phyloP scores from a whole-genome alignment of 2,113 vertebrate genomes.

The Nannospalax galili region DNA sequence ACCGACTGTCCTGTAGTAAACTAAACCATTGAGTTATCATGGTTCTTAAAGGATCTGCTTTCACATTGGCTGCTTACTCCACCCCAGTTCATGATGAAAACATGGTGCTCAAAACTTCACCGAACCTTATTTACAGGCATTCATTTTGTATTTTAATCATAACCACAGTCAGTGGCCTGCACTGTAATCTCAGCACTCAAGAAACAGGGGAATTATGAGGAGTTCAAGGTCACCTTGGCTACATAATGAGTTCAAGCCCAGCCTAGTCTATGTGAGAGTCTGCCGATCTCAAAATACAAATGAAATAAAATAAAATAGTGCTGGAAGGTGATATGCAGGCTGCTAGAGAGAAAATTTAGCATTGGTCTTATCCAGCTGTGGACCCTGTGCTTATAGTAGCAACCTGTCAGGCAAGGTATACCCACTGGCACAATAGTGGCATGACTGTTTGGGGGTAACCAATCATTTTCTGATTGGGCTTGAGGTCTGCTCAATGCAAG shows the following conservation, averaged over 20 bases:
- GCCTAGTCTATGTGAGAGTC: neutral
- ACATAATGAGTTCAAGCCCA: neutral
- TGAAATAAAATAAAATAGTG: neutral
- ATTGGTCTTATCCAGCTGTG: neutral
- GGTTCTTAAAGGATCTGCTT: slow-evolving; percentile 25
- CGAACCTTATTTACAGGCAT: neutral
- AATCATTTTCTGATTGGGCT: neutral
- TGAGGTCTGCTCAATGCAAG: neutral
- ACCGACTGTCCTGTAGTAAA: neutral
- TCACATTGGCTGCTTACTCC: slow-evolving; percentile 1
- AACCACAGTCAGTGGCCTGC: neutral
- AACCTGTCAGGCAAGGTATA: neutral
- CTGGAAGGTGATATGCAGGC: neutral
- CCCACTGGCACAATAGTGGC: neutral
- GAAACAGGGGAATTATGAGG: neutral
- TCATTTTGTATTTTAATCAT: neutral
- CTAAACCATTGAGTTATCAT: neutral
- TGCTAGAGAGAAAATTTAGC: neutral
- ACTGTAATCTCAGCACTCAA: neutral
- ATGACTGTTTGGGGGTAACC: neutral
- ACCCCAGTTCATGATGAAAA: neutral
- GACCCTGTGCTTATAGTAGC: neutral
- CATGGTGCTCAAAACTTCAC: neutral
- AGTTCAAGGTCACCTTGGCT: neutral
- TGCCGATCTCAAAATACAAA: neutral